Conservation (phyloP, 2,113 vertebrate species). For the Phaethon lepturus region DNA sequence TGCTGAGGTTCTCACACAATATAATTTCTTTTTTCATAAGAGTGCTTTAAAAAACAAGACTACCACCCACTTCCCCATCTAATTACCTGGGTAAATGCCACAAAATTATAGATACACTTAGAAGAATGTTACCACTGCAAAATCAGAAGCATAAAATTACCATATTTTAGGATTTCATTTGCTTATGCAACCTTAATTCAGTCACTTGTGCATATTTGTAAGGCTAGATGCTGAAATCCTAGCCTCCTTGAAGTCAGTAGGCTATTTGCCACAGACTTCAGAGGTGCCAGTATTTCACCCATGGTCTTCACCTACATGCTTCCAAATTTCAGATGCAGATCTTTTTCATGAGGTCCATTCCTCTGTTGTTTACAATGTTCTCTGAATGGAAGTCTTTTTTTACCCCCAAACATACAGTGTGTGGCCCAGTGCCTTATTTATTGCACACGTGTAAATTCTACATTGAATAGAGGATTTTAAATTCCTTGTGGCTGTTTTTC, state of each 20-base stretch:
- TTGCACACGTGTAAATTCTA: neutral
- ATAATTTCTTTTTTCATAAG: neutral
- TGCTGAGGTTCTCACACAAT: neutral
- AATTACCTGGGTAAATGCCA: neutral
- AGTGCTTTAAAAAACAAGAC: neutral
- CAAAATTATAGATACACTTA: neutral
- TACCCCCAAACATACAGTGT: fast-evolving
- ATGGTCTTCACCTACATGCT: neutral
- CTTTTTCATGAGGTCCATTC: neutral
- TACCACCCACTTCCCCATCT: neutral
- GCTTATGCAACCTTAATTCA: neutral
- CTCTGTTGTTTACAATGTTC: neutral
- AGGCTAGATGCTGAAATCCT: neutral
- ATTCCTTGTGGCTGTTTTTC: neutral
- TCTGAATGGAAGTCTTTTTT: neutral
- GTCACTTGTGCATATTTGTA: neutral
- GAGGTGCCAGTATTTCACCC: neutral
- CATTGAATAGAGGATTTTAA: neutral
- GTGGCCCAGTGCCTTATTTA: neutral
- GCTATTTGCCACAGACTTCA: neutral
- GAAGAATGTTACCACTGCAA: neutral
- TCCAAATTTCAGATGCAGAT: neutral
- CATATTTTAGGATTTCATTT: neutral
- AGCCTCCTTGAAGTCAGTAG: neutral
- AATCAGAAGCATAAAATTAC: neutral